A percentile compares a stretch with the other conserved stretches of the same genome.
Conservation (phyloP, 2,888 invertebrate species). For the Hoplodrina ambigua region DNA sequence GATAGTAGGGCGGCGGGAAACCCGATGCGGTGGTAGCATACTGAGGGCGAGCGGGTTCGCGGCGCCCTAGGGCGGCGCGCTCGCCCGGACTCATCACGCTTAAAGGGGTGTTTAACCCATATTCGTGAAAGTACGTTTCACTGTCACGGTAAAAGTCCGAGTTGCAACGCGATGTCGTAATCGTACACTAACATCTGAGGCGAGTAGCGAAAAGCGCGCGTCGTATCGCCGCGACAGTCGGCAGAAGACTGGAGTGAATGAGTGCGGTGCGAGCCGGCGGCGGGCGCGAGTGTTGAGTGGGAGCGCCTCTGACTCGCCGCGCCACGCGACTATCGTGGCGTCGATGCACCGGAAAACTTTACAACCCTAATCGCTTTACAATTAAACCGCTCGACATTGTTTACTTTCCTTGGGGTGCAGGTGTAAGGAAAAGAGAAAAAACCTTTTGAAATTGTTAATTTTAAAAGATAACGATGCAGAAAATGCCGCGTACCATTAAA, state of each 20-base stretch:
- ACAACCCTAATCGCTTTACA: constrained; percentile 87
- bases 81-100: constrained; percentile 89
- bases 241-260: constrained; percentile 88
- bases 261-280: constrained; percentile 83
- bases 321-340: constrained; percentile 80
- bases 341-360: constrained; percentile 88
- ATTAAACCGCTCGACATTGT: constrained; percentile 83
- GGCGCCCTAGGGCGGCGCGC: constrained; percentile 89
- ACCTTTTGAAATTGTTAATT: constrained; percentile 55
- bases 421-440: constrained; percentile 52
- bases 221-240: constrained; percentile 85
- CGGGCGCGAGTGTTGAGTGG: constrained; percentile 82
- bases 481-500: constrained; percentile 39
- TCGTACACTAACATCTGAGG: constrained; percentile 88
- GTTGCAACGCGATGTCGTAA: constrained; percentile 87
- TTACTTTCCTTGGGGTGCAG: constrained; percentile 81
- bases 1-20: constrained; percentile 89
- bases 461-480: constrained; percentile 54
- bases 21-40: constrained; percentile 87
- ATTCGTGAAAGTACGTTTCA: constrained; percentile 86
- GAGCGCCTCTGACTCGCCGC: constrained; percentile 79
- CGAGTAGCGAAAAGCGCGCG: constrained; percentile 79
- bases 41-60: constrained; percentile 89
- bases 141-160: constrained; percentile 88
- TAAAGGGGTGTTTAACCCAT: constrained; percentile 93